Evolutionary conservation across 2,113 vertebrate genomes (phyloP), one percentile per base, ranked within the genome.

Genomic region (Porphyrio hochstetteri): DNA sequence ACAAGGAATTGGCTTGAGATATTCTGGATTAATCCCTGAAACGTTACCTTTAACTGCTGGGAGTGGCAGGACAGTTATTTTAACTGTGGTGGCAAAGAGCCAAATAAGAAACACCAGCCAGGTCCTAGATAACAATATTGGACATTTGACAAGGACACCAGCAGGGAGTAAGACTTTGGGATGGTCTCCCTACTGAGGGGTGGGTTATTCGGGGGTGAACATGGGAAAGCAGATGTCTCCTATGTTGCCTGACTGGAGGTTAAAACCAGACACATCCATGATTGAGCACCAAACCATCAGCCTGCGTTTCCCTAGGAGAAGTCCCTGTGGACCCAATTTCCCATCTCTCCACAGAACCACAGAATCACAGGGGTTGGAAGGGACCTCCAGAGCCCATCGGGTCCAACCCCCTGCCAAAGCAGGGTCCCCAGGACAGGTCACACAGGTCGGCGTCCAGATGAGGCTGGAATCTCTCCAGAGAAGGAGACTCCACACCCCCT

Each of bases 11-110:
- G 1, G 56, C 53, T 77, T 40, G 53, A 82, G n/a, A 93, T n/a
- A 38, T 55, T 95, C 85, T 1, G 0, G n/a, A 74, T 96, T 82
- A 82, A 92, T 90, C 79, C 65, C 85, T 92, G 90, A 92, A 90
- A 88, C 35, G 16, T 83, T 93, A 93, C 90, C 92, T 97, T 96
- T 96, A 53, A 67, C 46, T 46, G 75, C 63, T 79, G 94, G 94
- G 91, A 94, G 96, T 55, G 92, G 86, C 84, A 83, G 38, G 53
- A 93, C 80, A 92, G 92, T 88, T 93, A 86, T 95, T 97, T 92
- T 92, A 88, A 44, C 91, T 67, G 60, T 0, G 0, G 27, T 92
- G 96, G 94, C 95, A 63, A 60, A 63, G 57, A 7, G 68, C 95
- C 96, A 96, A 44, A 7, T 9, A 20, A 78, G 65, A 78, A 86